These are phyloP conservation scores for Hemibagrus guttatus DNA, from an alignment of 2,797 vertebrate species.

Conservation along the genomic window DNA sequence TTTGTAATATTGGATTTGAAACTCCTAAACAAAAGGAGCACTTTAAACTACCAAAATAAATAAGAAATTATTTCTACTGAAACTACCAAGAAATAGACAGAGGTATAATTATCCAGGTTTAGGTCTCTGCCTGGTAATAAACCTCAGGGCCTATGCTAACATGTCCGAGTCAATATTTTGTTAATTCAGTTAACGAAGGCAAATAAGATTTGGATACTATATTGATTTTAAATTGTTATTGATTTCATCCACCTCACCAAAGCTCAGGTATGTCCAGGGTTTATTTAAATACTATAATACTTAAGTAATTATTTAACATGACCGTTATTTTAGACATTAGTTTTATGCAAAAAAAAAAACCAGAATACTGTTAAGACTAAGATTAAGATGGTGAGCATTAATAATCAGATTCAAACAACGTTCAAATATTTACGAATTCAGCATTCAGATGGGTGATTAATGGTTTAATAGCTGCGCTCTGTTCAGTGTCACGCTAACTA, in stretches of 20 bases:
- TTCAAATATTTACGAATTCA: background rate
- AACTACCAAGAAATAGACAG: background rate
- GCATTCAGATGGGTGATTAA: background rate
- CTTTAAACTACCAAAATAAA: background rate
- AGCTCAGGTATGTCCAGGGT: background rate
- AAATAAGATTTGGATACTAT: background rate
- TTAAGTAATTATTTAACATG: background rate
- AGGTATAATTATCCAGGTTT: background rate
- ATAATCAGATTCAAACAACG: background rate
- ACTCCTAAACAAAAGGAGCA: background rate
- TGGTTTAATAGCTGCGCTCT: background rate
- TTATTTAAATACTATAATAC: background rate
- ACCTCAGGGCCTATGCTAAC: background rate
- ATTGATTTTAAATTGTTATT: background rate
- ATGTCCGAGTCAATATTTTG: background rate
- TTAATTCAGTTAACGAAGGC: background rate
- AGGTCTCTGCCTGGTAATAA: background rate
- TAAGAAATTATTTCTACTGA: background rate
- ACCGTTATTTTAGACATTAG: background rate
- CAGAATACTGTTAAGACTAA: background rate
- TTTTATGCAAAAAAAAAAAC: background rate
- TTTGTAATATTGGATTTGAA: background rate
- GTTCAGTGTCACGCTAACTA: background rate
- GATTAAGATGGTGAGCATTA: background rate
- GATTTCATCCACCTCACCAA: background rate